Base-by-base conservation (phyloP, 2,888 invertebrate species). In the Drepana falcataria region DNA sequence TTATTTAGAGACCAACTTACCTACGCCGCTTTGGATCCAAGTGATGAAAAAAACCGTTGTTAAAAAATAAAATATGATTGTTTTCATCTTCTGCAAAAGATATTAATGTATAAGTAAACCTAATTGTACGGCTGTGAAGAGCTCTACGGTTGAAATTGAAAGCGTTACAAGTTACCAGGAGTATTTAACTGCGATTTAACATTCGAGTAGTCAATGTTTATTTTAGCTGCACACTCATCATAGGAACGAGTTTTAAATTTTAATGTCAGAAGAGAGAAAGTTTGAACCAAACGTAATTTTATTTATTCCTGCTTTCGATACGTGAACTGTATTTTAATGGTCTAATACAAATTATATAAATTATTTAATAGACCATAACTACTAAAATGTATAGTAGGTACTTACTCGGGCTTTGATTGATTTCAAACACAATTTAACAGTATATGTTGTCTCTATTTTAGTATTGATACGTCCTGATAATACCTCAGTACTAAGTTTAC, bases 191-290 rank as follows among this genome's bases (percentile, higher is more conserved):
- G 74, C 44, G 2, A 44, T 1, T 21, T 69, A 71, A 73, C 71
- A 78, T 73, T 76, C 77, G 77, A 76, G 77, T 71, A 73, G 73
- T 65, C 75, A 66, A 83, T 81, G 80, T 77, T 80, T 79, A 81
- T 79, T 84, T 85, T 75, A 79, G 72, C 70, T 75, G 70, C 71
- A 75, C 79, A 68, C 75, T 77, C 79, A 81, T 77, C 81, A 75
- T 64, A 76, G 79, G 81, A 88, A 88, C 91, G 84, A 87, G 89
- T 87, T 89, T 88, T 79, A 86, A 87, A 91, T 90, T 85, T 88
- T 80, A 89, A 88, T 87, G 83, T 63, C 75, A 61, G 66, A 64
- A 61, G 51, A 78, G 89, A 81, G 90, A 91, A 91, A 90, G 91
- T 85, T 68, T 69, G 63, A 67, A 61, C 66, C 69, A 68, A 63